Conservation (phyloP, 2,888 invertebrate species). For the Hirtodrosophila confusa region DNA sequence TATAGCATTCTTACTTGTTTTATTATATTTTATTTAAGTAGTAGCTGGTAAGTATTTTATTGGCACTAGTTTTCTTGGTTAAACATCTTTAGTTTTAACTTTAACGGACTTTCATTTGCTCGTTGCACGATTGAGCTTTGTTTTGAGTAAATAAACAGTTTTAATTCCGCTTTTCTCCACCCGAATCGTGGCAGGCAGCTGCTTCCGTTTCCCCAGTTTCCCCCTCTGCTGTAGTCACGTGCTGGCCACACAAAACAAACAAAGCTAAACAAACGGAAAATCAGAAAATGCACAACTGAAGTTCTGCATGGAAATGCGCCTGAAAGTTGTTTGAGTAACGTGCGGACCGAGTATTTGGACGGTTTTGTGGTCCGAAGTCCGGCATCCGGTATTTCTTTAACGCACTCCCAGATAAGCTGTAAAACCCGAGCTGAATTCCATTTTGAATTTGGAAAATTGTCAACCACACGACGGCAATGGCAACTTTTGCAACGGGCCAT, state of each 20-base stretch:
- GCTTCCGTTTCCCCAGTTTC: slow-evolving; percentile 32
- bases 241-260: slow-evolving; percentile 28
- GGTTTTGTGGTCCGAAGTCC: not conserved
- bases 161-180: slow-evolving; percentile 1
- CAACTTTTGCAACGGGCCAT: slow-evolving; percentile 21
- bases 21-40: too few relatives aligned
- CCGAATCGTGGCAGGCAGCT: slow-evolving; percentile 24
- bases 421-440: slow-evolving; percentile 30
- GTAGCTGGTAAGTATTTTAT: too few relatives aligned
- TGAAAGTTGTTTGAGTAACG: slow-evolving; percentile 35
- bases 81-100: too few relatives aligned
- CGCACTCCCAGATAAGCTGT: slow-evolving; percentile 26
- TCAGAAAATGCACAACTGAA: slow-evolving; percentile 34
- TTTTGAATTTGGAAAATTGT: slow-evolving; percentile 39
- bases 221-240: slow-evolving; percentile 31
- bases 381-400: slow-evolving; percentile 28
- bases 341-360: slow-evolving; percentile 12
- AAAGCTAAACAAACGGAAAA: slow-evolving; percentile 27
- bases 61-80: too few relatives aligned
- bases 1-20: too few relatives aligned
- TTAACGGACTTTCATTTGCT: too few relatives aligned
- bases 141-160: not conserved
- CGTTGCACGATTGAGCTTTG: too few relatives aligned
- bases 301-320: not conserved
- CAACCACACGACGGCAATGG: slow-evolving; percentile 17